Evolutionary conservation across 2,113 vertebrate genomes (phyloP), one percentile per base, ranked within the genome.

Genomic region (Apteryx mantelli): DNA sequence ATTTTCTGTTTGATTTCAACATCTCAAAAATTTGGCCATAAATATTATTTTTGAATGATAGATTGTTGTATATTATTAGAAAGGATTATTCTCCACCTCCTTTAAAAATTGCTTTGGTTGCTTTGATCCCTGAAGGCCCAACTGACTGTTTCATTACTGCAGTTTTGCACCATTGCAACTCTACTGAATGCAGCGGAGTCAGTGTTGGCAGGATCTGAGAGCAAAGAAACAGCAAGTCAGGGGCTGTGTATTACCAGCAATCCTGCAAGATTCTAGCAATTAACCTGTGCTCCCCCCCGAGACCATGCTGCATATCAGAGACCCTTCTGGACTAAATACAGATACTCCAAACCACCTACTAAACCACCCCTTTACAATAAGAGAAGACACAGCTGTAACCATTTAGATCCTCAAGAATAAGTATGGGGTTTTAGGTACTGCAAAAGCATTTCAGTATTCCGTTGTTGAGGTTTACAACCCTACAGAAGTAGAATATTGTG

Each of bases 171-270:
- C 4, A 3, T 2, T 85, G 48, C 52, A 55, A 0, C 40, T n/a
- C 6, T 30, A 2, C 21, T 12, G 48, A 34, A 17, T 15, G 58
- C 16, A 32, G 19, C 4, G 16, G 56, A 52, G 18, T 76, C 1
- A 1, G 30, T 40, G 46, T 21, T 65, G 38, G 46, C 61, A 71
- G 70, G 25, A 77, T 52, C 21, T 8, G 40, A 3, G 3, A 84
- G 30, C 11, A 9, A 34, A 7, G 12, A 44, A 65, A n/a, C 32
- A 6, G 19, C 17, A 13, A n/a, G 4, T 0, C 71, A 66, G 8
- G 42, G 28, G 21, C 36, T 71, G 7, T 55, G 26, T 85, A 4
- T 75, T 56, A 46, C 16, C 28, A n/a, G 2, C 13, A n/a, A n/a
- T 69, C 6, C 53, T 74, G n/a, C 25, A 44, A 61, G 36, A 68